A percentile compares a stretch with the other conserved stretches of the same genome.
Conservation (phyloP, 2,888 invertebrate species). For the Tenthredo livida region DNA sequence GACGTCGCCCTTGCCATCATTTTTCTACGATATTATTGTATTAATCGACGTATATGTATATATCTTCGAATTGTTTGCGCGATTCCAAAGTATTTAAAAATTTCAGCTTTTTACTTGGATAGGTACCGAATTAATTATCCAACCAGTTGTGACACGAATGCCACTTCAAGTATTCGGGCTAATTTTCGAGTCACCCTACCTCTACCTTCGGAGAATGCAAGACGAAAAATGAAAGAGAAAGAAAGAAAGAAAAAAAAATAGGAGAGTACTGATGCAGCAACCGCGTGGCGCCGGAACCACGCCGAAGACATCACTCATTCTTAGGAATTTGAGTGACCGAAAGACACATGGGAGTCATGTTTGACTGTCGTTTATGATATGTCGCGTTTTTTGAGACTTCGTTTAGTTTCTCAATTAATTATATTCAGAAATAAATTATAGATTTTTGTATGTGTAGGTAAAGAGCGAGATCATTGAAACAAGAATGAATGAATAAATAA, state of each 20-base stretch:
- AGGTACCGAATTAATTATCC: not conserved
- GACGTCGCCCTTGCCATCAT: not conserved
- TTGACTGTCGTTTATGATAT: constrained; percentile 3
- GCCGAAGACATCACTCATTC: constrained; percentile 35
- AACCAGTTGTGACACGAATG: not conserved
- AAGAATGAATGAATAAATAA: not conserved
- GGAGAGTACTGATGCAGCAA: not conserved
- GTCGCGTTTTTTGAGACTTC: not conserved
- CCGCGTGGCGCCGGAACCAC: constrained; percentile 19
- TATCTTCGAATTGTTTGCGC: too few species aligned
- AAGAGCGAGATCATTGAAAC: not conserved
- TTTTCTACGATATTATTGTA: not conserved
- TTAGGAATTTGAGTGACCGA: constrained; percentile 20
- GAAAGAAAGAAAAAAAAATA: not conserved
- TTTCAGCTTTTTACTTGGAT: not conserved
- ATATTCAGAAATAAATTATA: not conserved
- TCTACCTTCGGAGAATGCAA: constrained; percentile 11
- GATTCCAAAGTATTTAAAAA: not conserved
- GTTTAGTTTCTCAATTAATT: not conserved
- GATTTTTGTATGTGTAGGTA: not conserved
- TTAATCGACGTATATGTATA: not conserved
- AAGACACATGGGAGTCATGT: constrained; percentile 26
- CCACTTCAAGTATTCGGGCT: not conserved
- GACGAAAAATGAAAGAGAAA: not conserved
- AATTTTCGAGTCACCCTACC: constrained; percentile 19